phyloP scores from a whole-genome alignment of 2,888 invertebrate genomes.

The Plagodis dolabraria region DNA sequence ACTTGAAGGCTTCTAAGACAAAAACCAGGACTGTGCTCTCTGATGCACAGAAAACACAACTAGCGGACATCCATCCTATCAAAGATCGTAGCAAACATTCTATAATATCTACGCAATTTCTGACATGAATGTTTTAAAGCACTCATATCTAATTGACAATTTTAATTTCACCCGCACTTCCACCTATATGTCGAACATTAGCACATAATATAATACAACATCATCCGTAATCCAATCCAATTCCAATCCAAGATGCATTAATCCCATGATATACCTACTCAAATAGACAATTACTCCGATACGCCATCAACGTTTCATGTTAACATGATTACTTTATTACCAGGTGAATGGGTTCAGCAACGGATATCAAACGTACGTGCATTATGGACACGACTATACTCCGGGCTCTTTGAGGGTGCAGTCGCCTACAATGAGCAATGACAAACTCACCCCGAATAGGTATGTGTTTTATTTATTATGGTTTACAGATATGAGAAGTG shows the following conservation, averaged over 20 bases:
- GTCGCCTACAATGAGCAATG: constrained; percentile 78
- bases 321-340: constrained; percentile 26
- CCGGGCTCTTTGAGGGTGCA: constrained; percentile 89
- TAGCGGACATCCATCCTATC: no score
- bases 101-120: no score
- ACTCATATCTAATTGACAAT: no score
- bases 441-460: constrained; percentile 78
- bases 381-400: constrained; percentile 95
- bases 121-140: no score
- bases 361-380: constrained; percentile 94
- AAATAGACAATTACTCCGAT: background rate
- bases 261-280: background rate
- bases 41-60: no score
- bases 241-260: background rate
- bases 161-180: no score
- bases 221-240: no score
- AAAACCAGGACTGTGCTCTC: no score
- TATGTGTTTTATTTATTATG: constrained; percentile 39
- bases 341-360: constrained; percentile 93
- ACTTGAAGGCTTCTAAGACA: no score
- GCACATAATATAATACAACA: no score
- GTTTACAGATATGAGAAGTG: background rate
- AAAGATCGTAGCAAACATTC: no score
- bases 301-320: background rate
- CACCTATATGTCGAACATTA: no score